These are phyloP conservation scores for Silurus aristotelis DNA, from an alignment of 2,797 vertebrate genomes.

Conservation along the genomic window DNA sequence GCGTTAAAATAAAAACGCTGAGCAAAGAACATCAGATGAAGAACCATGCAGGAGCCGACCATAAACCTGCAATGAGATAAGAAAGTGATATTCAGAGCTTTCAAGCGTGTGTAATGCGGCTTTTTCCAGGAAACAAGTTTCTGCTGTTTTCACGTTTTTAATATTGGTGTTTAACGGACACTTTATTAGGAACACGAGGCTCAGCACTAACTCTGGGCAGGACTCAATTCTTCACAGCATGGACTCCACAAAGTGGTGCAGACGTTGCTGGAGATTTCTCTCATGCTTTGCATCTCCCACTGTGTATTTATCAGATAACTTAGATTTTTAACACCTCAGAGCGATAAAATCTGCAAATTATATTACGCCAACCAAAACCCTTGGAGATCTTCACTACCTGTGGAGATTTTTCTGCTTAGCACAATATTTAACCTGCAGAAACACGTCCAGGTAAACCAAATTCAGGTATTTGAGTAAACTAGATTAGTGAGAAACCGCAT, in stretches of 20 bases:
- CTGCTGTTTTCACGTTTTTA: not conserved
- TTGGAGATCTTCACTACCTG: too few relatives aligned
- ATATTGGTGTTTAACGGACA: not conserved
- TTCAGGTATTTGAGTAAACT: too few relatives aligned
- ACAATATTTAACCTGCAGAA: too few relatives aligned
- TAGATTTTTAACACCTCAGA: too few relatives aligned
- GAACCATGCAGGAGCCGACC: slow-evolving; percentile 16
- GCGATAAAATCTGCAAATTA: too few relatives aligned
- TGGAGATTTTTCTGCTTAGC: too few relatives aligned
- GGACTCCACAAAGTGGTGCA: not conserved
- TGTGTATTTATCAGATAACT: too few relatives aligned
- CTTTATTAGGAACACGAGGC: not conserved
- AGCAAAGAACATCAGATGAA: slow-evolving; percentile 19
- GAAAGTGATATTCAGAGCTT: slow-evolving; percentile 14
- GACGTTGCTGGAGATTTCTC: not conserved
- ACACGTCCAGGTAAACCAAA: too few relatives aligned
- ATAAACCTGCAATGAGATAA: not conserved
- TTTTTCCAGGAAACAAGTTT: too few relatives aligned
- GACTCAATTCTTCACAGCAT: not conserved
- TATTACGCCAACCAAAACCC: too few relatives aligned
- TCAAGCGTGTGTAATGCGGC: not conserved
- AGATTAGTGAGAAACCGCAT: too few relatives aligned
- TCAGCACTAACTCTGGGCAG: not conserved
- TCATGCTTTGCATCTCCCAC: not conserved
- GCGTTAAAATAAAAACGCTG: slow-evolving; percentile 22